A percentile compares a stretch with the other conserved stretches of the same genome.
phyloP scores from a whole-genome alignment of 2,113 vertebrate genomes.

The Willisornis vidua region DNA sequence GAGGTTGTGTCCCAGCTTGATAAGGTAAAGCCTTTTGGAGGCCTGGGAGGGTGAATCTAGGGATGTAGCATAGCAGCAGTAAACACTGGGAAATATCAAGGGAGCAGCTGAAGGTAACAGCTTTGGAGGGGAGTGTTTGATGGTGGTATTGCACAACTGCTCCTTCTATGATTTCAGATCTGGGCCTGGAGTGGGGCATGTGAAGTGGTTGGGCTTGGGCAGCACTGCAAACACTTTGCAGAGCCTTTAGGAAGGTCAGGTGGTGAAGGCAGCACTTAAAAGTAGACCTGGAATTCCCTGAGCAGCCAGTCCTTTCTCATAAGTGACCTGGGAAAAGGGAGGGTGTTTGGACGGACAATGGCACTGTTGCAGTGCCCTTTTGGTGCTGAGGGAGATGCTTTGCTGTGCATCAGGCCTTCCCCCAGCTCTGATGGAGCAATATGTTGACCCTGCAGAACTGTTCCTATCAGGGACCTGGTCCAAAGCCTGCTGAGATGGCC shows the following conservation, averaged over 20 bases:
- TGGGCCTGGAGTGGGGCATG: background rate
- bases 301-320: accelerated
- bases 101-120: background rate
- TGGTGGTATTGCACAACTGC: background rate
- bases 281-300: background rate
- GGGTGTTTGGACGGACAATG: background rate
- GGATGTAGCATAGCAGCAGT: background rate
- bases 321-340: background rate
- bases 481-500: background rate
- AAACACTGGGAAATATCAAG: background rate
- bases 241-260: background rate
- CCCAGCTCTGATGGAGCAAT: background rate
- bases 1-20: conserved; percentile 95
- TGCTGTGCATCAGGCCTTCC: background rate
- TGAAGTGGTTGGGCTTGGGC: background rate
- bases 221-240: background rate
- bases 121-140: background rate
- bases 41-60: background rate
- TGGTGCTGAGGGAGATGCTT: background rate
- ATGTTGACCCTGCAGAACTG: background rate
- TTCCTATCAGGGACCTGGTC: background rate
- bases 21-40: conserved; percentile 83
- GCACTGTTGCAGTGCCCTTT: background rate
- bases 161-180: background rate
- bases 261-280: background rate